Evolutionary conservation across 2,113 vertebrate species (phyloP), one percentile per base, ranked within the genome.

Genomic region (Falcunculus frontatus): DNA sequence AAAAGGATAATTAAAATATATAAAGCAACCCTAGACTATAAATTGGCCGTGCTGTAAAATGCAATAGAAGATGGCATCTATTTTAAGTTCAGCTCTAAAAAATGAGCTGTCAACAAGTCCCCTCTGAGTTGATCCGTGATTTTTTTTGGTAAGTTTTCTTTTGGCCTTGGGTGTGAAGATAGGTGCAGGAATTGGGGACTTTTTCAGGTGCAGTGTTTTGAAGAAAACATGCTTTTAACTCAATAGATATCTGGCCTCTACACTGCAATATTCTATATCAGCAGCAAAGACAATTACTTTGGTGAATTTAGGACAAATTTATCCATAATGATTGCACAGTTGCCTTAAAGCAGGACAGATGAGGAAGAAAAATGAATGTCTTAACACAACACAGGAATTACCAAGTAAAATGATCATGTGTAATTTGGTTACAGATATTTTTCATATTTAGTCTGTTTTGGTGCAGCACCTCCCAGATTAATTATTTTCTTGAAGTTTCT

Each of bases 131-230:
- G 12, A 49, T 11, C 16, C 27, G 7, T 37, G 6, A 26, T 30
- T 68, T 79, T 55, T 52, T 55, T 52, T 59, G 12, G 1, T 27
- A 62, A 35, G 9, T 41, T 83, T 76, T 37, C 25, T 50, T 55
- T 42, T 7, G 1, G 2, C 3, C 3, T 21, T 1, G 0, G 7
- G 2, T 33, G 16, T 35, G 10, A 9, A 16, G 7, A 8, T 9
- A 10, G 8, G 5, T 50, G 7, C 37, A n/a, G 10, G 15, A 13
- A 5, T n/a, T 19, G 4, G 3, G 2, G 3, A 0, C 4, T 15
- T n/a, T 42, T 70, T 46, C 76, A 12, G 7, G 21, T 2, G 22
- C 3, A 52, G 3, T 44, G 1, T 52, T 87, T 70, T 72, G 30
- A 63, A 76, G 19, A 1, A 86, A 83, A 56, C 39, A 13, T 23